phyloP scores from a whole-genome alignment of 2,797 vertebrate genomes.

The Triplophysa yarkandensis region DNA sequence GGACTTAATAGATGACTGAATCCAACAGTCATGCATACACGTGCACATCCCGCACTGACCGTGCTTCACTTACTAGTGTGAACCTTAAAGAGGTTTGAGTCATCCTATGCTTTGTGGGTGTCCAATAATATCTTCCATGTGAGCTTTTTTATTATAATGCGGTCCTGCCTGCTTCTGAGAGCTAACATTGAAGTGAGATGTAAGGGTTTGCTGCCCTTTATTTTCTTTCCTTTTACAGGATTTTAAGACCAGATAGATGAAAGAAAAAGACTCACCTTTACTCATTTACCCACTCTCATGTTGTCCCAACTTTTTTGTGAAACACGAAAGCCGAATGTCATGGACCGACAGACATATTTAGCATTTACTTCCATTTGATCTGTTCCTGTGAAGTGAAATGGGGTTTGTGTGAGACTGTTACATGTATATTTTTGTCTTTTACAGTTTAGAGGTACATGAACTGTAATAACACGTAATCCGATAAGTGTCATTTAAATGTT shows the following conservation, averaged over 20 bases:
- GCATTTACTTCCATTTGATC: background rate
- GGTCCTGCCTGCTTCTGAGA: background rate
- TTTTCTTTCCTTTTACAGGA: background rate
- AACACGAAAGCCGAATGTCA: background rate
- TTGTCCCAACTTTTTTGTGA: background rate
- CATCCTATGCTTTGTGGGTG: background rate
- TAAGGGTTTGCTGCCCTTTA: background rate
- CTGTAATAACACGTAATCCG: too few relatives aligned
- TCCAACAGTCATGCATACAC: background rate
- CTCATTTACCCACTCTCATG: background rate
- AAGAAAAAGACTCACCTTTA: background rate
- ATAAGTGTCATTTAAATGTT: too few relatives aligned
- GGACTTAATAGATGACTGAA: slow-evolving; percentile 37
- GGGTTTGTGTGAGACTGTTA: background rate
- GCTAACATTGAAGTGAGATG: background rate
- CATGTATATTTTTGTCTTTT: background rate
- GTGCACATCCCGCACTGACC: background rate
- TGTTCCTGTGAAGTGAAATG: background rate
- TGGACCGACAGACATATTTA: background rate
- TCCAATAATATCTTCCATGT: slow-evolving; percentile 19
- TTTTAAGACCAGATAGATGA: slow-evolving; percentile 10
- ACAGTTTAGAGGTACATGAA: too few relatives aligned
- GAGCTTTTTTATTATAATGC: slow-evolving; percentile 1
- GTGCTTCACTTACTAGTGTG: slow-evolving; percentile 21
- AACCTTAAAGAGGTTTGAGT: slow-evolving; percentile 25